These are phyloP conservation scores for Trisateles emortualis DNA, from an alignment of 2,888 invertebrate species.

Conservation along the genomic window DNA sequence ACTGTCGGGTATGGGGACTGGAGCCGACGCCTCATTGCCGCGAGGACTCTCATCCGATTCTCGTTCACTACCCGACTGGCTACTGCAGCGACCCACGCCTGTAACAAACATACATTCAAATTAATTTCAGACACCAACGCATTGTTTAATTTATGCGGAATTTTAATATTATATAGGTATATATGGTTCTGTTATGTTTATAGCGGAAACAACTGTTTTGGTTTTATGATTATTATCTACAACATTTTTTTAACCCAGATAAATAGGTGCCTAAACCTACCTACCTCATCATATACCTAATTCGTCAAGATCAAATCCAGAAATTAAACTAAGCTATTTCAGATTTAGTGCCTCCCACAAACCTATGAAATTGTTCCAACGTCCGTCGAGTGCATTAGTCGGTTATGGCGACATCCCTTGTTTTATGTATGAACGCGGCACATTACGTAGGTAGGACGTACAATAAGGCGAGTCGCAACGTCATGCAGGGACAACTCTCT, in stretches of 20 bases:
- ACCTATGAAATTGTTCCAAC: constrained; percentile 22
- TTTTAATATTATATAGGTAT: constrained; percentile 17
- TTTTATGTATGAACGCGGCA: constrained; percentile 52
- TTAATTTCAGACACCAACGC: constrained; percentile 7
- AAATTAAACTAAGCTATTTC: neutral
- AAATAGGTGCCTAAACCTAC: too few species aligned
- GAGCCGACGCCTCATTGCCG: constrained; percentile 83
- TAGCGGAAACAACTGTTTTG: constrained; percentile 19
- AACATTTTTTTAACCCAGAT: constrained; percentile 12
- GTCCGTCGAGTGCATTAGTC: constrained; percentile 26
- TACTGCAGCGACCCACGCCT: constrained; percentile 85
- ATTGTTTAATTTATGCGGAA: constrained; percentile 12
- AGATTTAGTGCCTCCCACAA: constrained; percentile 15
- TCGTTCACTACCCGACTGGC: constrained; percentile 86
- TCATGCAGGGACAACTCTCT: constrained; percentile 60
- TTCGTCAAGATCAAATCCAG: neutral
- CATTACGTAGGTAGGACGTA: constrained; percentile 54
- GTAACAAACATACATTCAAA: constrained; percentile 46
- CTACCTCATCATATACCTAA: neutral
- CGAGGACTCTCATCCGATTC: constrained; percentile 77
- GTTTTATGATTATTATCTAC: constrained; percentile 10
- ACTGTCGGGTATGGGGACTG: constrained; percentile 87
- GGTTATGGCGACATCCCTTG: constrained; percentile 46
- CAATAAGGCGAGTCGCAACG: constrained; percentile 42
- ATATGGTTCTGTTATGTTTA: constrained; percentile 12